Evolutionary conservation across 2,888 invertebrate species (phyloP), one percentile per base, ranked within the genome.

Genomic region (Julus scanicus): DNA sequence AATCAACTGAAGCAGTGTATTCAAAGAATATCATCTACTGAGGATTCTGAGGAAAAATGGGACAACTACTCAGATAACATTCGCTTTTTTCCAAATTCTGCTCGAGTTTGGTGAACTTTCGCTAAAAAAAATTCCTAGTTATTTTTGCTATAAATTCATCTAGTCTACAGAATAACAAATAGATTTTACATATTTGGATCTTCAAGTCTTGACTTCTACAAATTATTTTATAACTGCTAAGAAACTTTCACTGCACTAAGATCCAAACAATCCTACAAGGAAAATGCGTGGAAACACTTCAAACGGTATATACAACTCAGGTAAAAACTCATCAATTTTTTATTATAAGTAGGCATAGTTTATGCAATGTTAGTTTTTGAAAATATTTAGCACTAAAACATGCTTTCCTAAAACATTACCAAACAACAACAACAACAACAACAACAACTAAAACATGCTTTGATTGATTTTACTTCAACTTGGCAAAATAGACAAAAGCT

Each of bases 31-130:
- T n/a, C n/a, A n/a, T 8, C 8, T n/a, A n/a, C 6, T 63, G n/a
- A 63, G n/a, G 63, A 63, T 17, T 63, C 20, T 63, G n/a, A 5
- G n/a, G 63, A 63, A 63, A 48, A 63, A 63, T 63, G 63, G 63
- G 2, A 17, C 63, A 13, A n/a, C 20, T 63, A 63, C 20, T n/a
- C 2, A 63, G 63, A 63, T 63, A 63, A 63, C 63, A 63, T 63
- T n/a, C 2, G 63, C n/a, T n/a, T n/a, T 48, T 63, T 63, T 63
- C 63, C 63, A 63, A 63, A 63, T 63, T 63, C 63, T 63, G 63
- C 4, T 63, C n/a, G 63, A 63, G 63, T 63, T 63, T 63, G 63
- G 63, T n/a, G 63, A 63, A 63, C 17, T 63, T 63, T 63, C n/a
- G 63, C 20, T 9, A 15, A 53, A 63, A 17, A 63, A 63, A n/a